Evolutionary conservation across 1,140 invertebrate genomes (phyloP).

Genomic region (Drosophila auraria): DNA sequence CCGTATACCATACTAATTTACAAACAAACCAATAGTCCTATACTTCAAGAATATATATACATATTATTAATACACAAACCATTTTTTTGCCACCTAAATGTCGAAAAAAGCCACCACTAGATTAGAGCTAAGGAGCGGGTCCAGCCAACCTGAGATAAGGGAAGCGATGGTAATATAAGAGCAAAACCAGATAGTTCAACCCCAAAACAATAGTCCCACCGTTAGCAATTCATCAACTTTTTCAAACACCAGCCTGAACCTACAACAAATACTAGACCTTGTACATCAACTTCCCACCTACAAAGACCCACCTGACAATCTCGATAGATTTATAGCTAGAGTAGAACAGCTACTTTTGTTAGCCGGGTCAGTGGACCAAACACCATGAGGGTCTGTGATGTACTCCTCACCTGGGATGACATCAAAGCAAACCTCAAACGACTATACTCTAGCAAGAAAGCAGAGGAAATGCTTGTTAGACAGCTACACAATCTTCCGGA

Average conservation of each 20-base stretch:
- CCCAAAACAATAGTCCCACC: too few relatives aligned
- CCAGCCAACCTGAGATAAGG: too few relatives aligned
- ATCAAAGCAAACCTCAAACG: neutral
- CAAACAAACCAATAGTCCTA: too few relatives aligned
- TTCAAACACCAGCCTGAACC: neutral
- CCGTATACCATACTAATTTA: too few relatives aligned
- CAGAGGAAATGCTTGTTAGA: constrained; percentile 28
- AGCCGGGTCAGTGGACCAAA: constrained; percentile 16
- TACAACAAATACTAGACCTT: constrained; percentile 10
- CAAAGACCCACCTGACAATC: neutral
- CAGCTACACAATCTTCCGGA: constrained; percentile 28
- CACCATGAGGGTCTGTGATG: constrained; percentile 3
- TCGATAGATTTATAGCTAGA: constrained; percentile 13
- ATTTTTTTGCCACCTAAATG: too few relatives aligned
- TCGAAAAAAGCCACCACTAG: too few relatives aligned
- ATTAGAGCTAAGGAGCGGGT: too few relatives aligned
- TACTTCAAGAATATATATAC: too few relatives aligned
- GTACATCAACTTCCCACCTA: constrained; percentile 17
- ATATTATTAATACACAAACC: too few relatives aligned
- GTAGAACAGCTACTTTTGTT: constrained; percentile 26
- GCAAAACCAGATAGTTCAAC: too few relatives aligned
- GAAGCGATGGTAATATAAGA: too few relatives aligned
- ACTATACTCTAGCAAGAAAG: constrained; percentile 23
- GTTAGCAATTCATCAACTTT: too few relatives aligned
- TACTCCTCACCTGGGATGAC: neutral